Conservation (phyloP, 2,797 vertebrate genomes). For the Simalia tracyae region DNA sequence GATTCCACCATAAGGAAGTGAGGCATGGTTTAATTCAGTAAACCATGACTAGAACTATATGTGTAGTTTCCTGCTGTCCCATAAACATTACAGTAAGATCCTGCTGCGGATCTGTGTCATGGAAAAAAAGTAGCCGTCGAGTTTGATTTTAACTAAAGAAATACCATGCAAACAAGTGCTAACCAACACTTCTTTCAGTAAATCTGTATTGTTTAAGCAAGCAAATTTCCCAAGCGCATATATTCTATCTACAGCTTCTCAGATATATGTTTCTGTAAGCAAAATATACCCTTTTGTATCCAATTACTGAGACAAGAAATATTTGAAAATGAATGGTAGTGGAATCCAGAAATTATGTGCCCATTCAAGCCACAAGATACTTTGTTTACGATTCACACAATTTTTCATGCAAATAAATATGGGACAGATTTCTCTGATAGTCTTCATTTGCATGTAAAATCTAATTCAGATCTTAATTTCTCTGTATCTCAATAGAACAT, state of each 20-base stretch:
- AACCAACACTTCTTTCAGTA: not conserved
- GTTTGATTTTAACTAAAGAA: not conserved
- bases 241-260: not conserved
- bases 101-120: not conserved
- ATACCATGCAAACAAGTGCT: not conserved
- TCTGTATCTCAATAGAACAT: not conserved
- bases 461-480: not conserved
- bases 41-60: not conserved
- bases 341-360: not conserved
- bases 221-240: not conserved
- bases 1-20: slow-evolving; percentile 38
- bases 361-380: not conserved
- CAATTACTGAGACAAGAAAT: not conserved
- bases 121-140: not conserved
- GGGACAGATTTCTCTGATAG: not conserved
- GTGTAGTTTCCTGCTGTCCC: not conserved
- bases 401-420: not conserved
- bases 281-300: not conserved
- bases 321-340: not conserved
- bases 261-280: not conserved
- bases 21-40: not conserved
- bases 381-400: not conserved
- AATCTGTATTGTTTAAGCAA: not conserved
- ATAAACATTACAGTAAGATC: not conserved
- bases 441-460: not conserved